Conservation (phyloP, 2,888 invertebrate species). For the Tenthredo scrophulariae region DNA sequence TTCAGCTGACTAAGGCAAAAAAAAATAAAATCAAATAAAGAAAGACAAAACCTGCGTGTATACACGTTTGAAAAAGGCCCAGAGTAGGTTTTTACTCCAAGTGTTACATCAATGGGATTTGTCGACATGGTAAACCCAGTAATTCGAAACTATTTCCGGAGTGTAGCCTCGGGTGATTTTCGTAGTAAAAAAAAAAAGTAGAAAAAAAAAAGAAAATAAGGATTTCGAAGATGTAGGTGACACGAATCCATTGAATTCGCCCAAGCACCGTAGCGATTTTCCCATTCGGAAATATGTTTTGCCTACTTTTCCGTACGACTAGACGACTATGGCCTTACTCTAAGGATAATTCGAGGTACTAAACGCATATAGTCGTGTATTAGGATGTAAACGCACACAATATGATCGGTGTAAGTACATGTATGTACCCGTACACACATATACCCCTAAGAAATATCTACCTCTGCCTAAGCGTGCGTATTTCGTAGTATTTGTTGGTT, state of each 20-base stretch:
- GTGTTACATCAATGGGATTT: constrained; percentile 9
- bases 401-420: background rate
- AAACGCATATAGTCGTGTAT: background rate
- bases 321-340: constrained; percentile 37
- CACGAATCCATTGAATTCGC: constrained; percentile 26
- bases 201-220: background rate
- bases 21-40: background rate
- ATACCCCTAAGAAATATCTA: background rate
- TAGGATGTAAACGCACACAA: background rate
- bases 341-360: constrained; percentile 3
- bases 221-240: constrained; percentile 23
- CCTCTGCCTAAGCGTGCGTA: background rate
- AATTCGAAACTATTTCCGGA: constrained; percentile 47
- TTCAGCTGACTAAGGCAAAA: background rate
- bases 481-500: constrained; percentile 48
- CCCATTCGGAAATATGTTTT: constrained; percentile 30
- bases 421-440: background rate
- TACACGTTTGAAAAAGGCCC: background rate
- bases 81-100: constrained; percentile 2
- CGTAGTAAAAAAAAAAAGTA: background rate
- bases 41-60: background rate
- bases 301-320: constrained; percentile 43
- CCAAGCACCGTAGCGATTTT: constrained; percentile 16
- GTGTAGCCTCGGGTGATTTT: background rate
- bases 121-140: constrained; percentile 3